Percentiles rank a stretch among this genome's conserved stretches.
Conservation (phyloP, 2,797 vertebrate species). For the Emys orbicularis region DNA sequence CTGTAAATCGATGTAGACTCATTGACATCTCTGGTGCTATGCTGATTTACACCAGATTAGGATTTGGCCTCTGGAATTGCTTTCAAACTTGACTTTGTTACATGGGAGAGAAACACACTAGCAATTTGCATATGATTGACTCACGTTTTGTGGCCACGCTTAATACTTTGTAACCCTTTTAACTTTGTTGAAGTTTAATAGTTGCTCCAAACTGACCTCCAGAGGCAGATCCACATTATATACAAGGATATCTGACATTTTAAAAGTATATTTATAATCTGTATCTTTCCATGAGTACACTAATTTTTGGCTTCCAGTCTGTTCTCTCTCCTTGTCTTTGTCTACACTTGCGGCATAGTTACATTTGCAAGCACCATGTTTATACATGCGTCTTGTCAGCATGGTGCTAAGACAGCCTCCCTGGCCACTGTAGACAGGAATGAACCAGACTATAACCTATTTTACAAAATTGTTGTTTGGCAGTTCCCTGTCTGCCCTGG, state of each 20-base stretch:
- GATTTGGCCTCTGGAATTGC: neutral
- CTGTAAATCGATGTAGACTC: constrained; percentile 26
- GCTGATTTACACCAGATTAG: neutral
- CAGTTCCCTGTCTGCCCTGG: neutral
- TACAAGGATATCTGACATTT: neutral
- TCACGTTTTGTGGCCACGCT: rapidly evolving
- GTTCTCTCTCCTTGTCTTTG: neutral
- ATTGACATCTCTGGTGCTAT: neutral
- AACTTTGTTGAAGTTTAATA: neutral
- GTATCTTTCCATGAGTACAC: neutral
- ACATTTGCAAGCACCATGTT: neutral
- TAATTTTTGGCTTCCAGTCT: neutral
- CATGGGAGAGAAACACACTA: neutral
- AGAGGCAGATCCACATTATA: neutral
- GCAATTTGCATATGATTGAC: neutral
- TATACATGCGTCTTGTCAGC: neutral
- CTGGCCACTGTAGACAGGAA: neutral
- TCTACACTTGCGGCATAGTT: neutral
- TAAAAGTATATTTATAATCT: neutral
- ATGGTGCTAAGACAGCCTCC: neutral
- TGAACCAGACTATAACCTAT: neutral
- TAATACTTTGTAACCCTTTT: neutral
- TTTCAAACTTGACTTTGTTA: constrained; percentile 7
- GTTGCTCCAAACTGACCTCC: neutral
- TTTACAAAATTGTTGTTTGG: neutral